Conservation (phyloP, 2,113 vertebrate species). For the Murina feae region DNA sequence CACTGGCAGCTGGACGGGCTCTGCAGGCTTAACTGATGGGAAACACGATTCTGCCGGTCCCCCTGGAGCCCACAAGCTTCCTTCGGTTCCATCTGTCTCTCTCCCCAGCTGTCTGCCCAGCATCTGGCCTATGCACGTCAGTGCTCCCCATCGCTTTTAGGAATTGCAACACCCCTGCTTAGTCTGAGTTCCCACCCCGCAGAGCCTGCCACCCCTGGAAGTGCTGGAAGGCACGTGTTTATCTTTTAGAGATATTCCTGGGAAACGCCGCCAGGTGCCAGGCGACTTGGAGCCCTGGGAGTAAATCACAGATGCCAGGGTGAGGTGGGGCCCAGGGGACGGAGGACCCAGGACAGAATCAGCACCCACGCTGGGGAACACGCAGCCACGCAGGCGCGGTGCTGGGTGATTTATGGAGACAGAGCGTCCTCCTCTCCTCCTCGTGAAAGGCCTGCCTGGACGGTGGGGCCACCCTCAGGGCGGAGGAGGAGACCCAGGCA, state of each 20-base stretch:
- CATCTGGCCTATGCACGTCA: constrained; percentile 62
- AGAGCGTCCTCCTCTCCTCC: not conserved
- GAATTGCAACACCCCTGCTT: not conserved
- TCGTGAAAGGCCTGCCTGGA: not conserved
- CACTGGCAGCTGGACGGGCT: not conserved
- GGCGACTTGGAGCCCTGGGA: not conserved
- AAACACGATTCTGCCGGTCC: not conserved
- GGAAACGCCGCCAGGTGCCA: not conserved
- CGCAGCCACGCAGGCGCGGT: fast-evolving
- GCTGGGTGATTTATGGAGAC: fast-evolving
- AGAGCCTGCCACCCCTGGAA: not conserved
- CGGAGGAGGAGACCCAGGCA: not conserved
- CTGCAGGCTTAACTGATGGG: not conserved
- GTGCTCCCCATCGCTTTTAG: not conserved
- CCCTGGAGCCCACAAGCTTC: not conserved
- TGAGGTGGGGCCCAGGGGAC: not conserved
- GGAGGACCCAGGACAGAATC: not conserved
- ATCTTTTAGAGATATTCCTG: not conserved
- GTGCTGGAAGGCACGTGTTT: not conserved
- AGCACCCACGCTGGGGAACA: fast-evolving
- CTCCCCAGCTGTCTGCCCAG: constrained; percentile 38
- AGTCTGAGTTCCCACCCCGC: constrained; percentile 15
- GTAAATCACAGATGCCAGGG: not conserved
- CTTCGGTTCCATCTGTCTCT: not conserved
- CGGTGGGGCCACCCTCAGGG: fast-evolving